These are phyloP conservation scores for Parnassius apollo DNA, from an alignment of 2,888 invertebrate genomes.

Conservation along the genomic window DNA sequence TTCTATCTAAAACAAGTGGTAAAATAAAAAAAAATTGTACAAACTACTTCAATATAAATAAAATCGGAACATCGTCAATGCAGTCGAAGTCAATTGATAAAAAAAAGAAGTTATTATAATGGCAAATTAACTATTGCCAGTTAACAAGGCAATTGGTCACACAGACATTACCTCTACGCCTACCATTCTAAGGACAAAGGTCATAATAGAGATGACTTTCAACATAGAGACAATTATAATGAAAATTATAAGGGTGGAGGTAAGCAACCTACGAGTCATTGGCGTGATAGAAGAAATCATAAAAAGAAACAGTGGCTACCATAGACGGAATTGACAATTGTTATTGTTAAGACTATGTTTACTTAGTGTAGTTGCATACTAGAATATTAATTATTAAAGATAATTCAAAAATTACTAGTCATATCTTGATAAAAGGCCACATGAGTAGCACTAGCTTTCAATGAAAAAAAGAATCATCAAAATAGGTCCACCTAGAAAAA, in stretches of 20 bases:
- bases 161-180: conserved; percentile 63
- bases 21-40: too few species aligned
- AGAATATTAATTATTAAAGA: background rate
- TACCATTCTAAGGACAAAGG: conserved; percentile 52
- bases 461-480: too few species aligned
- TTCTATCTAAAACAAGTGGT: too few species aligned
- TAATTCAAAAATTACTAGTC: too few species aligned
- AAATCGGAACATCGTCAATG: too few species aligned
- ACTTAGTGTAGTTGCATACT: too few species aligned
- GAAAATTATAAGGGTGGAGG: conserved; percentile 42
- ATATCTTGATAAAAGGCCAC: too few species aligned
- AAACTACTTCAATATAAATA: too few species aligned
- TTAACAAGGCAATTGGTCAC: conserved; percentile 75
- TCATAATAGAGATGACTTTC: conserved; percentile 42
- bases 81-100: too few species aligned
- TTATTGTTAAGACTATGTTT: background rate
- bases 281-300: conserved; percentile 57
- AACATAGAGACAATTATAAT: conserved; percentile 34
- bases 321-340: conserved; percentile 40
- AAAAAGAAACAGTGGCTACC: conserved; percentile 49
- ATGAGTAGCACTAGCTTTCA: too few species aligned
- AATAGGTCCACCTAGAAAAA: too few species aligned
- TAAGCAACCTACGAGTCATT: conserved; percentile 35
- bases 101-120: conserved; percentile 41
- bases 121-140: conserved; percentile 66